Conservation (phyloP, 2,113 vertebrate species). For the Glaucidium brasilianum region DNA sequence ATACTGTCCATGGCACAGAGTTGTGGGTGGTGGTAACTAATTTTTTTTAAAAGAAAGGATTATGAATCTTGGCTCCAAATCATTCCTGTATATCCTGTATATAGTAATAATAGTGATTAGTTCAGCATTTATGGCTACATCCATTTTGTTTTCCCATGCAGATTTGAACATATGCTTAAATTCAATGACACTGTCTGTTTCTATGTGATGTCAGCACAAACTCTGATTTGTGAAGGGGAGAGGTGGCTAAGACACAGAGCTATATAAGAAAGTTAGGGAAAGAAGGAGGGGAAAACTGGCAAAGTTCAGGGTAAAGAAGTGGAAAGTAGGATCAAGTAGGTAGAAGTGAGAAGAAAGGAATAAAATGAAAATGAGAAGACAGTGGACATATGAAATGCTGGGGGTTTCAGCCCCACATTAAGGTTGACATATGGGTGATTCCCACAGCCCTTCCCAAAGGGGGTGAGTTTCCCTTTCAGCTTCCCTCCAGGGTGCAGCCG, state of each 20-base stretch:
- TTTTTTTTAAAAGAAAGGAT: background rate
- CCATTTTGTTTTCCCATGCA: background rate
- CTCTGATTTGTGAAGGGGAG: background rate
- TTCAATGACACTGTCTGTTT: background rate
- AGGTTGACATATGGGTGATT: too few species aligned
- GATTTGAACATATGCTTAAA: background rate
- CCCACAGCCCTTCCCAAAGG: too few species aligned
- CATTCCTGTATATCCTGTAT: background rate
- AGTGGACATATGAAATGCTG: too few species aligned
- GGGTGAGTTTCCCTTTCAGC: too few species aligned
- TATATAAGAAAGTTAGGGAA: background rate
- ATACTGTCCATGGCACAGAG: background rate
- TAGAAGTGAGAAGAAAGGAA: background rate
- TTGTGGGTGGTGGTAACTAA: background rate
- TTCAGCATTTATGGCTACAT: background rate
- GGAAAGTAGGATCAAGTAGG: background rate
- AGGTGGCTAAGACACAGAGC: background rate
- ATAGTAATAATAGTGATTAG: background rate
- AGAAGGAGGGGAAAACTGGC: background rate
- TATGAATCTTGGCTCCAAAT: background rate
- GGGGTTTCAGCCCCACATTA: too few species aligned
- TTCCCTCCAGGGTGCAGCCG: too few species aligned
- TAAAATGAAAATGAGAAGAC: background rate
- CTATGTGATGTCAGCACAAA: background rate
- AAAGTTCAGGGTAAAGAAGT: background rate